Evolutionary conservation across 2,888 invertebrate genomes (phyloP).

Genomic region (Drosophila cognata): DNA sequence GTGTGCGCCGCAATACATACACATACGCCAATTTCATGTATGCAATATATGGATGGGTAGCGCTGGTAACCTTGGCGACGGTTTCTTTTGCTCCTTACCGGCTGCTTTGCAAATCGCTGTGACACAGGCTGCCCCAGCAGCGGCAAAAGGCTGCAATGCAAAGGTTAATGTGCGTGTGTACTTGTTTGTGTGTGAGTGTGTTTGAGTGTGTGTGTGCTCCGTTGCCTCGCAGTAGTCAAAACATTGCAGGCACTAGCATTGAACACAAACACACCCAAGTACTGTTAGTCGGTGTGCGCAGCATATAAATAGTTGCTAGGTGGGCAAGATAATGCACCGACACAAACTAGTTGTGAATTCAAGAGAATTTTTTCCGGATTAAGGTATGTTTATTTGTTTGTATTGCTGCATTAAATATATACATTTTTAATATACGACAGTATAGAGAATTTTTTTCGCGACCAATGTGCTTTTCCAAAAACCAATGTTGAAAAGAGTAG

Average conservation of each 20-base stretch:
- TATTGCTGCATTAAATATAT: neutral
- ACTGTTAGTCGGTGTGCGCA: constrained; percentile 26
- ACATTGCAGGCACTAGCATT: constrained; percentile 40
- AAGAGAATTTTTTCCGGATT: neutral
- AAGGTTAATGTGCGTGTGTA: constrained; percentile 17
- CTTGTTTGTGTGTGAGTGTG: constrained; percentile 13
- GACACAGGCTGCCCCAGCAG: constrained; percentile 20
- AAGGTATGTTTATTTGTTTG: too few species aligned
- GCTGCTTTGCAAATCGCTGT: constrained; percentile 55
- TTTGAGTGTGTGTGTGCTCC: constrained; percentile 28
- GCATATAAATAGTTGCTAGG: constrained; percentile 59
- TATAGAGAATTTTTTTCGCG: neutral
- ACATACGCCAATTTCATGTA: constrained; percentile 28
- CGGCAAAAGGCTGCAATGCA: constrained; percentile 9
- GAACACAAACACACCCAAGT: constrained; percentile 25
- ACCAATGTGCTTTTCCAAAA: neutral
- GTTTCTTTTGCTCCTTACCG: constrained; percentile 51
- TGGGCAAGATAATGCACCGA: constrained; percentile 58
- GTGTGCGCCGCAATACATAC: constrained; percentile 5
- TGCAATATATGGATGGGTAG: constrained; percentile 40
- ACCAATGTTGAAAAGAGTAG: neutral
- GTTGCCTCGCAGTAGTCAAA: constrained; percentile 49
- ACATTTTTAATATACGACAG: neutral
- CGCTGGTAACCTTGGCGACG: constrained; percentile 69
- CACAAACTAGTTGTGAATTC: constrained; percentile 9